Base-by-base conservation (phyloP, 2,888 invertebrate species). In the Hylaea fasciaria region DNA sequence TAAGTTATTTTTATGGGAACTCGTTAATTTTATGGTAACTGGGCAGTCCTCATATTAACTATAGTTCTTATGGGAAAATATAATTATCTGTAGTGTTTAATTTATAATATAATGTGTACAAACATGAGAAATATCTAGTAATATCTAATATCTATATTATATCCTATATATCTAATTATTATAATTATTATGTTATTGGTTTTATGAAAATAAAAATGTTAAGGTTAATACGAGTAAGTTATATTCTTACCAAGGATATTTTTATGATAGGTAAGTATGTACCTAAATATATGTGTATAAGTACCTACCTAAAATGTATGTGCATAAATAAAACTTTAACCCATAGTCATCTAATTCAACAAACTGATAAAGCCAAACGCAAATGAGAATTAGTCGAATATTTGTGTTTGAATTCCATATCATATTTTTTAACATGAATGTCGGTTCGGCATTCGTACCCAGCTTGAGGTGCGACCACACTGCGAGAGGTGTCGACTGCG, bases 401-500 rank as follows among this genome's bases (percentile, higher is more conserved):
- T 49, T 41, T 51, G 41, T 28, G 49, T 13, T 29, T 32, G 32
- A 41, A 51, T 51, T 28, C 32, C 35, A 37, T 16, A 4, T 32
- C 29, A 32, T 51, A 43, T 51, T 32, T 51, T 32, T 40, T 32
- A 0, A 51, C 17, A 46, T 51, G 40, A 46, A 50, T 40, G 14
- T 43, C 14, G 41, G 41, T 9, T 14, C 41, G 29, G 47, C 46
- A 16, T 46, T 22, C n/a, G 29, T 13, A n/a, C 14, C 39, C 46
- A 57, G 35, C 37, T 60, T 55, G 49, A 60, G 60, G 44, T 59
- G 57, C 35, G 60, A 37, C 45, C 53, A 49, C 49, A 58, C 46
- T 37, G 57, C 46, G 57, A 45, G 58, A 57, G 55, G 62, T 51
- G 62, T 57, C 61, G 52, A 48, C 37, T 43, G 45, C 46, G 40